Conservation (phyloP, 1,140 invertebrate genomes). For the Temnothorax curvispinosus region DNA sequence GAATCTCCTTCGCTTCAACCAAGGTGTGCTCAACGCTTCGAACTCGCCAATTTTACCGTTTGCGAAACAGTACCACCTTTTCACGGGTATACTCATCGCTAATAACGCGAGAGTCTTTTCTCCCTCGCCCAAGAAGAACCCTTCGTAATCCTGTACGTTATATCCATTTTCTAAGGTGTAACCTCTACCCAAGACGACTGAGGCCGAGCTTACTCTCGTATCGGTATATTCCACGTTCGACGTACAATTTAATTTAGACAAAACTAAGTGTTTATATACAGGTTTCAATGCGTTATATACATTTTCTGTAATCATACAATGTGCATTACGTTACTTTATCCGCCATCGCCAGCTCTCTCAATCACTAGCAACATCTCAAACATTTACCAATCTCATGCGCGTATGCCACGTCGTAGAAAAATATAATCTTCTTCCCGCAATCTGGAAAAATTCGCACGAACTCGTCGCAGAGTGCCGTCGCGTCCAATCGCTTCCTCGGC, state of each 20-base stretch:
- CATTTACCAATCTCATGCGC: slow-evolving; percentile 88
- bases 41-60: slow-evolving; percentile 79
- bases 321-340: not conserved
- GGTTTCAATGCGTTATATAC: slow-evolving; percentile 72
- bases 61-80: slow-evolving; percentile 85
- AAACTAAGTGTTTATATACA: slow-evolving; percentile 75
- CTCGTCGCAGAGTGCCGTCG: slow-evolving; percentile 79
- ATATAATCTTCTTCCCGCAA: slow-evolving; percentile 85
- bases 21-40: slow-evolving; percentile 84
- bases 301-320: slow-evolving; percentile 72
- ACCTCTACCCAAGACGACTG: slow-evolving; percentile 79
- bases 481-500: slow-evolving; percentile 87
- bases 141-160: slow-evolving; percentile 82
- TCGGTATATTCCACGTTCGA: slow-evolving; percentile 80
- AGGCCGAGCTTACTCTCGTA: slow-evolving; percentile 45
- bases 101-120: slow-evolving; percentile 85
- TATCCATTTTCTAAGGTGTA: slow-evolving; percentile 76
- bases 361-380: slow-evolving; percentile 20
- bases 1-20: slow-evolving; percentile 92
- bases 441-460: slow-evolving; percentile 81
- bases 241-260: slow-evolving; percentile 80
- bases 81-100: slow-evolving; percentile 85
- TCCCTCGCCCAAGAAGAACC: slow-evolving; percentile 87
- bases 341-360: not conserved
- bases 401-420: slow-evolving; percentile 92